Conservation (phyloP, 2,888 invertebrate species). For the Halictus quadricinctus region DNA sequence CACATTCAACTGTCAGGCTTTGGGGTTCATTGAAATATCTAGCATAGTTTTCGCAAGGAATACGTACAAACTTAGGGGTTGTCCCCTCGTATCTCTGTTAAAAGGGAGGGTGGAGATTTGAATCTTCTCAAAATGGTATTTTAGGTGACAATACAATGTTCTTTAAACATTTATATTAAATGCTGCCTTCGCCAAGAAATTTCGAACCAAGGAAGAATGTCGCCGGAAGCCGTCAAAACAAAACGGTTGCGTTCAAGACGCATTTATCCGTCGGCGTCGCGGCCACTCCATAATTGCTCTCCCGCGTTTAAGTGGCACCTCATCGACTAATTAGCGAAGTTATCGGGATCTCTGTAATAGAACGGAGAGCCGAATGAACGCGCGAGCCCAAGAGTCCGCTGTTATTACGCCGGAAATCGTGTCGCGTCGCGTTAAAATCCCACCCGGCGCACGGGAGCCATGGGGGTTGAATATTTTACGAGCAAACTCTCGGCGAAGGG, state of each 20-base stretch:
- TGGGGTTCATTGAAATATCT: background rate
- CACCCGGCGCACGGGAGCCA: slow-evolving; percentile 11
- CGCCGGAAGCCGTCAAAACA: background rate
- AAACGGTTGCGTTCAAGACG: background rate
- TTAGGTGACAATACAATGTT: background rate
- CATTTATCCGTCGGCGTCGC: slow-evolving; percentile 19
- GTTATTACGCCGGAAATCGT: slow-evolving; percentile 38
- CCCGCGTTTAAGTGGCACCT: slow-evolving; percentile 50
- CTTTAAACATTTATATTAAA: background rate
- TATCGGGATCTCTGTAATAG: slow-evolving; percentile 48
- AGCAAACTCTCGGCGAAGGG: slow-evolving; percentile 12
- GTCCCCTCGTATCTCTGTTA: background rate
- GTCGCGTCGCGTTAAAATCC: slow-evolving; percentile 39
- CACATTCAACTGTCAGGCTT: background rate
- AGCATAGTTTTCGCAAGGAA: background rate
- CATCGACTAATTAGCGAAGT: slow-evolving; percentile 66
- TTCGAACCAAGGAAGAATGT: background rate
- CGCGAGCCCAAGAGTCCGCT: slow-evolving; percentile 28
- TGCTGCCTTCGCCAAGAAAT: background rate
- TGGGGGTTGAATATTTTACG: slow-evolving; percentile 36
- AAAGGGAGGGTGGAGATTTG: background rate
- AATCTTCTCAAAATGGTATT: background rate
- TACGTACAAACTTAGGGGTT: background rate
- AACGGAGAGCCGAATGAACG: slow-evolving; percentile 32
- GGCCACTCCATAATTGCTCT: slow-evolving; percentile 54